A percentile compares a stretch with the other conserved stretches of the same genome.
phyloP scores from a whole-genome alignment of 2,797 vertebrate species.

The Brachyrhaphis roseni region DNA sequence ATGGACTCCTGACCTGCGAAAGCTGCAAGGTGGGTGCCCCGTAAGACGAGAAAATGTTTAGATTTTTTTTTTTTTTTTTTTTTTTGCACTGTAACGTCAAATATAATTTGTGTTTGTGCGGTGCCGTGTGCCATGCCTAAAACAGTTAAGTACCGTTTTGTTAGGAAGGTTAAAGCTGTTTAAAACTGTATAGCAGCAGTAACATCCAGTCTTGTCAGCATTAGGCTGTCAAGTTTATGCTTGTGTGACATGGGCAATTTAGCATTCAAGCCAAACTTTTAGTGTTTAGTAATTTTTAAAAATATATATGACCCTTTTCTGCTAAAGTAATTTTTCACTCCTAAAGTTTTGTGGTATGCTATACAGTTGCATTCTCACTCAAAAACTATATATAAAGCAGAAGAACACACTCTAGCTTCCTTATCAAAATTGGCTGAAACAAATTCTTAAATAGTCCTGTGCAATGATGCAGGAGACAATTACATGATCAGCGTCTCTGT shows the following conservation, averaged over 20 bases:
- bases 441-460: neutral
- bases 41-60: neutral
- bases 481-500: neutral
- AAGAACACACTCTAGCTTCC: constrained; percentile 19
- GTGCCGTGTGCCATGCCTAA: neutral
- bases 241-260: neutral
- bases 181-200: neutral
- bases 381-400: constrained; percentile 20
- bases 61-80: no score
- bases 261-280: neutral
- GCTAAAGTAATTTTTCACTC: neutral
- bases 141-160: neutral
- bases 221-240: neutral
- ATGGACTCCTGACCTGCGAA: constrained; percentile 98
- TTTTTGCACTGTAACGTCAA: neutral
- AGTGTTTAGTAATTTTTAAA: neutral
- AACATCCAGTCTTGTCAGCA: neutral
- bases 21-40: constrained; percentile 92
- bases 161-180: neutral
- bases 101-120: neutral
- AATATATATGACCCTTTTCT: no score
- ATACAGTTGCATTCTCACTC: neutral
- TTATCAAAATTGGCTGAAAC: constrained; percentile 1
- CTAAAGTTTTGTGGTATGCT: neutral
- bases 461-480: no score